These are phyloP conservation scores for Planiliza haematocheilus DNA, from an alignment of 2,113 vertebrate genomes.

Conservation along the genomic window DNA sequence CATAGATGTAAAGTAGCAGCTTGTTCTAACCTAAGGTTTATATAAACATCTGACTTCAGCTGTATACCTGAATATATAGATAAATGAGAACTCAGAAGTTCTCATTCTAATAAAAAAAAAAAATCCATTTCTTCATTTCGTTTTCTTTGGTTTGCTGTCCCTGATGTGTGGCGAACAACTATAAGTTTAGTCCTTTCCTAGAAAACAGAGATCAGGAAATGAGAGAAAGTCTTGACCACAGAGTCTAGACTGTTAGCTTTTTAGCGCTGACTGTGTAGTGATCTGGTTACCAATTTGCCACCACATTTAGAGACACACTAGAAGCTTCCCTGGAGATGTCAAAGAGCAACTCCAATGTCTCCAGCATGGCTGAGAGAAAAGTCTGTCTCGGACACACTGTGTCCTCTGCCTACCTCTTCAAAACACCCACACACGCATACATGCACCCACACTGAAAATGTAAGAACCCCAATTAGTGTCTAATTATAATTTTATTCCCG, in stretches of 20 bases:
- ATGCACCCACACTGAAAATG: background rate
- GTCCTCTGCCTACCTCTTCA: conserved; percentile 73
- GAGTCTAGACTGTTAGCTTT: conserved; percentile 85
- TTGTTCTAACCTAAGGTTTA: no score
- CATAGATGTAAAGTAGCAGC: no score
- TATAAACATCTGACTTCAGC: no score
- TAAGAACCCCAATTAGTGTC: no score
- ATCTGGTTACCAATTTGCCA: conserved; percentile 88
- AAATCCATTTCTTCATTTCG: background rate
- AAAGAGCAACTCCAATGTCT: conserved; percentile 84
- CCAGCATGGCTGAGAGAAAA: conserved; percentile 77
- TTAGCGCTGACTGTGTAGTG: conserved; percentile 80
- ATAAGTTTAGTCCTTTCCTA: conserved; percentile 65
- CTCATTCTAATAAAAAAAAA: background rate
- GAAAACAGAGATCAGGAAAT: conserved; percentile 85
- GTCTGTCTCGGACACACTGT: conserved; percentile 84
- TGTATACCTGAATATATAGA: no score
- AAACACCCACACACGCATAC: background rate
- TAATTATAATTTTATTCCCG: no score
- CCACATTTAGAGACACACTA: conserved; percentile 83
- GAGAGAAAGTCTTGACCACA: conserved; percentile 83
- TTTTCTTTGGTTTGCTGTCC: background rate
- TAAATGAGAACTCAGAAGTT: background rate
- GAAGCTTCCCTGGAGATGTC: conserved; percentile 83
- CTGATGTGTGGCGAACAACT: background rate